Evolutionary conservation across 1,140 invertebrate species (phyloP), one percentile per base, ranked within the genome.

Genomic region (Drosophila jambulina): DNA sequence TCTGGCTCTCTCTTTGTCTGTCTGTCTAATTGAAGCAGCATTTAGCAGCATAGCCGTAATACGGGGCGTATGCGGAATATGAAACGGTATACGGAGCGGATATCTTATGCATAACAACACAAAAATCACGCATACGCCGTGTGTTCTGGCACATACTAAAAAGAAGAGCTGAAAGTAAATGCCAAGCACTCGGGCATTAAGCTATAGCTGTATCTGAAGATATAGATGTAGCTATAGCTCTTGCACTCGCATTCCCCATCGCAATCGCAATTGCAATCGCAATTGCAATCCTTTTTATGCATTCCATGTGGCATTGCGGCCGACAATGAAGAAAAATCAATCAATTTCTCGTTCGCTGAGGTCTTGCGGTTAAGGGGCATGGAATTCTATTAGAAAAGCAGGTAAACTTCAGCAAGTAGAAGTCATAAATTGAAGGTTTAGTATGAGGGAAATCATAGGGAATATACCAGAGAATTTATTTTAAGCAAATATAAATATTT

Each of bases 1-100:
- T 46, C 64, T 56, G 29, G 46, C 58, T 63, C 9, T 38, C 17
- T 32, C 48, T 62, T 57, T 74, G 61, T 78, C 72, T 65, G 63
- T 61, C 80, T 77, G 62, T 56, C 68, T 85, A 86, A 86, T 86
- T 85, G 82, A 75, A 78, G 78, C 51, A 61, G 76, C 76, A 63
- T 80, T 82, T 84, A 84, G 70, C 32, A 48, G 59, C 21, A 29
- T 34, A 23, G 64, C 34, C 56, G 36, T 56, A 71, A 43, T 36
- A 45, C 32, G 46, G 54, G 60, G 42, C 48, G 54, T 27, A 65
- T 45, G 61, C 13, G 17, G 17, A 36, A 54, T 54, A 54, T 36
- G 51, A 36, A 58, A 43, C 45, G 38, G 4, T 38, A 27, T 21
- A 36, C 51, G 32, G 10, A 21, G 6, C 64, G 45, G 38, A 60